Evolutionary conservation across 2,113 vertebrate genomes (phyloP), one percentile per base, ranked within the genome.

Genomic region (Oncorhynchus mykiss): DNA sequence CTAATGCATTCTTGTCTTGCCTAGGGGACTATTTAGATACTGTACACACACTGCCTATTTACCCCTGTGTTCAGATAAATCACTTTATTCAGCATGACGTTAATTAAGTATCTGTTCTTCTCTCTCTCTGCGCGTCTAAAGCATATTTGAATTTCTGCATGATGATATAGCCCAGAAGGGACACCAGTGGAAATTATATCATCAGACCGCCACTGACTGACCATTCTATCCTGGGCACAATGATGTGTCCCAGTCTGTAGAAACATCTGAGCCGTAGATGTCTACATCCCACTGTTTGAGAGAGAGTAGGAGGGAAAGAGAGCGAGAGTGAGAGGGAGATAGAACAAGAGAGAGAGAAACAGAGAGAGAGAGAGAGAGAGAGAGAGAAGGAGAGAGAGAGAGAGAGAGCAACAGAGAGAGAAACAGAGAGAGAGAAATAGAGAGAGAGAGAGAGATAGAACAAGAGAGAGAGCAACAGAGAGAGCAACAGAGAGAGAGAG

Each of bases 31-130:
- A 88, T 90, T 89, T 91, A 90, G 87, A 88, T 82, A 81, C 88
- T 45, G 39, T 45, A 54, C 51, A 54, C 51, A 90, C 87, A 81
- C 83, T 86, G 85, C 80, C 87, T 89, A 82, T 83, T 88, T 88
- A 90, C 88, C 85, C 86, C 80, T 85, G 82, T 77, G 84, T 77
- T 89, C 85, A 79, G 84, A 89, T 88, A 85, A 88, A 91, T 92
- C 89, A 86, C 86, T 91, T 87, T 86, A 91, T 90, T 89, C 82
- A 78, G 80, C 88, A 75, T 88, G 90, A 90, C 80, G 76, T 84
- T 92, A 90, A 90, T 92, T 91, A 54, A 89, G 87, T 81, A 86
- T 91, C 88, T 84, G 86, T 89, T 77, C 88, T 88, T 89, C 80
- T 84, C 59, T 84, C 59, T 16, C 51, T 13, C n/a, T n/a, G 77